A percentile compares a stretch with the other conserved stretches of the same genome.
phyloP scores from a whole-genome alignment of 2,888 invertebrate species.

The Balanococcus diminutus region DNA sequence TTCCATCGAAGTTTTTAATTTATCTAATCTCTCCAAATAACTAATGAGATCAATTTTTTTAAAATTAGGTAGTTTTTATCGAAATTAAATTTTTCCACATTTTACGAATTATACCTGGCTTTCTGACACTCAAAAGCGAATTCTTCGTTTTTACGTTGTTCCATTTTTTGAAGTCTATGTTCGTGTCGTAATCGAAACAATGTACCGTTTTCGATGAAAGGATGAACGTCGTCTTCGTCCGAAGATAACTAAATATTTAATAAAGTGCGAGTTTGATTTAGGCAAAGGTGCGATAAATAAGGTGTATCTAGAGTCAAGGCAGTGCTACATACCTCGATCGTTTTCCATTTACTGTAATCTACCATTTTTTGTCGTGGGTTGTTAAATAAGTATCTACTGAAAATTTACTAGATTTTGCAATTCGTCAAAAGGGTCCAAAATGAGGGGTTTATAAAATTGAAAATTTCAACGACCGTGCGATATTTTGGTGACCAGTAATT shows the following conservation, averaged over 20 bases:
- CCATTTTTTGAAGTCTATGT: conserved; percentile 42
- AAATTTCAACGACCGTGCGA: background rate
- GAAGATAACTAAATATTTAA: conserved; percentile 37
- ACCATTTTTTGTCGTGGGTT: background rate
- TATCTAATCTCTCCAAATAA: conserved; percentile 20
- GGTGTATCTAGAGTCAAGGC: background rate
- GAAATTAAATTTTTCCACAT: background rate
- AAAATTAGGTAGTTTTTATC: background rate
- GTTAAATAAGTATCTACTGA: background rate
- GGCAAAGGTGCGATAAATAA: background rate
- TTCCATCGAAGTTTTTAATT: background rate
- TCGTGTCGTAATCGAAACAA: conserved; percentile 42
- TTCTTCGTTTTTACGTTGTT: conserved; percentile 42
- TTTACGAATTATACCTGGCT: conserved; percentile 32
- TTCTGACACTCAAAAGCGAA: conserved; percentile 39
- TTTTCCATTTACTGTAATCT: conserved; percentile 50
- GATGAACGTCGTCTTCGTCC: conserved; percentile 48
- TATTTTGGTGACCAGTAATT: background rate
- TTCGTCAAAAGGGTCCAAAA: background rate
- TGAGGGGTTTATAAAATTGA: background rate
- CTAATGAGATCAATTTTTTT: conserved; percentile 19
- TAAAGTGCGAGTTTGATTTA: no score
- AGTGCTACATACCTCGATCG: conserved; percentile 31
- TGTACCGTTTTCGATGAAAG: conserved; percentile 43
- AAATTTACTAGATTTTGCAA: conserved; percentile 2